Evolutionary conservation across 2,113 vertebrate species (phyloP).

Genomic region (Eurypyga helias): DNA sequence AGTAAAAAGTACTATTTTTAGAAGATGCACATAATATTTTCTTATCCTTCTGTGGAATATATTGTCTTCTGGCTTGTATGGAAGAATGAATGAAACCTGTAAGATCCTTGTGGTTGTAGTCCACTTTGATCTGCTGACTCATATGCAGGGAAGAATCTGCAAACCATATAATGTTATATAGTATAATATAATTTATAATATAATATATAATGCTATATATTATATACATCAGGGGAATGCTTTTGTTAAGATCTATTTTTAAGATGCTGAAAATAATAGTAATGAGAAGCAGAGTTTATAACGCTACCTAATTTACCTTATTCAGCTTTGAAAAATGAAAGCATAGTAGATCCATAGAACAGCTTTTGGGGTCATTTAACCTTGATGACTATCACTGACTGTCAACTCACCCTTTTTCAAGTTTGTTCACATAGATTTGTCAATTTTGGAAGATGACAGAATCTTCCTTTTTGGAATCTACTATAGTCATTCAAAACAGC

Average conservation of each 20-base stretch:
- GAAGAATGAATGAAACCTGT: neutral
- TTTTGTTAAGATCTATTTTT: neutral
- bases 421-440: neutral
- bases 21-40: accelerated
- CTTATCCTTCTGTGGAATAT: neutral
- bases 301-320: neutral
- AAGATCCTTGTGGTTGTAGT: neutral
- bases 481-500: neutral
- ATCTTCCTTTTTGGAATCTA: neutral
- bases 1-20: neutral
- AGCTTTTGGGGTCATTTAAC: neutral
- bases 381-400: neutral
- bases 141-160: neutral
- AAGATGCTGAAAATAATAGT: neutral
- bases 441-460: neutral
- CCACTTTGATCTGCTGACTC: neutral
- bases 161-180: neutral
- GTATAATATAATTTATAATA: no score
- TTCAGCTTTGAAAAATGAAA: neutral
- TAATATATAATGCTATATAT: no score
- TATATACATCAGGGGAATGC: neutral
- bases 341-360: neutral
- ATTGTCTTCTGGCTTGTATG: neutral
- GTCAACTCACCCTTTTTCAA: neutral
- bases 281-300: neutral